phyloP scores from a whole-genome alignment of 1,140 invertebrate species.

The Belonocnema kinseyi region DNA sequence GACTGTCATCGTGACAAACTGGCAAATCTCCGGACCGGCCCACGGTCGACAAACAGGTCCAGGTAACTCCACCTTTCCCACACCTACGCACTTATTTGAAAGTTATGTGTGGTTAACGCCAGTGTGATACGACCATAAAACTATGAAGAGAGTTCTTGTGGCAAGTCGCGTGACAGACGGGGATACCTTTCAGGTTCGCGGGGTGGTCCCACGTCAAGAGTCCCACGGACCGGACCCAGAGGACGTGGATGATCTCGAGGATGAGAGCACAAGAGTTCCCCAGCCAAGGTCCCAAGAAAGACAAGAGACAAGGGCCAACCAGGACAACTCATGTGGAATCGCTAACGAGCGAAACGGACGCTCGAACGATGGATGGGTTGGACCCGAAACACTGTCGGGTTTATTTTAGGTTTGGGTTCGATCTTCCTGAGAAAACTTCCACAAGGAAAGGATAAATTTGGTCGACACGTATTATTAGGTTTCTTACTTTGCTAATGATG shows the following conservation, averaged over 20 bases:
- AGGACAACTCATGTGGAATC: slow-evolving; percentile 70
- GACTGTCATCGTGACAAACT: not conserved
- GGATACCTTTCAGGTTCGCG: slow-evolving; percentile 66
- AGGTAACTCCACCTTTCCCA: too few species aligned
- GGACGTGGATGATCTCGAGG: slow-evolving; percentile 41
- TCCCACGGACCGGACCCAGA: slow-evolving; percentile 38
- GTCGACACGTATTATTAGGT: too few species aligned
- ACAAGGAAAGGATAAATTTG: slow-evolving; percentile 7
- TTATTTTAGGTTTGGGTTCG: slow-evolving; percentile 38
- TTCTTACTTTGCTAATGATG: too few species aligned
- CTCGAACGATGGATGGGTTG: slow-evolving; percentile 70
- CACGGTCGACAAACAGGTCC: too few species aligned
- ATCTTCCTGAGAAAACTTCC: slow-evolving; percentile 49
- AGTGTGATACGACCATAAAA: slow-evolving; percentile 36
- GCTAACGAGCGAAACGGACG: slow-evolving; percentile 70
- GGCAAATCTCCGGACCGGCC: too few species aligned
- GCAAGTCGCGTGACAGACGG: slow-evolving; percentile 67
- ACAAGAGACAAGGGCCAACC: slow-evolving; percentile 52
- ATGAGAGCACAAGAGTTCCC: slow-evolving; percentile 40
- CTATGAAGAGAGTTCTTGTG: slow-evolving; percentile 46
- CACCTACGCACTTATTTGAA: not conserved
- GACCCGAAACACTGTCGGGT: slow-evolving; percentile 42
- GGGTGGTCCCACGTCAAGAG: slow-evolving; percentile 69
- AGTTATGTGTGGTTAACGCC: slow-evolving; percentile 50
- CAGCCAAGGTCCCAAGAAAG: slow-evolving; percentile 55